A percentile compares a stretch with the other conserved stretches of the same genome.
These are phyloP conservation scores for Myotis vivesi DNA, from an alignment of 2,797 vertebrate genomes.

Conservation along the genomic window DNA sequence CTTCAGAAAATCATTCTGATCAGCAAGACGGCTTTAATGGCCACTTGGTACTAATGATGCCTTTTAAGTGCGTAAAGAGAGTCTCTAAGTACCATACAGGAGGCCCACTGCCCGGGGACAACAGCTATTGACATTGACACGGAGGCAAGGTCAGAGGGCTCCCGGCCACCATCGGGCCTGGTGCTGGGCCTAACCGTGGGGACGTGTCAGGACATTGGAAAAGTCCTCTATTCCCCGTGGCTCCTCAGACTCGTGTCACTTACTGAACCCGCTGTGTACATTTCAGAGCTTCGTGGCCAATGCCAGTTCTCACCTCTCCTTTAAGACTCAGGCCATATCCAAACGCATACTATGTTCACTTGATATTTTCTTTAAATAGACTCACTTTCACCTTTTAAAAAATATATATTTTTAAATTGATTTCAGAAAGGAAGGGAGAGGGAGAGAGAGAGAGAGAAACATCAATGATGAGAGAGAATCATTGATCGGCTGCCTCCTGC, in stretches of 20 bases:
- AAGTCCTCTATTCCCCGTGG: neutral
- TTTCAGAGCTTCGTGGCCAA: neutral
- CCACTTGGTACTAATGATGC: constrained; percentile 77
- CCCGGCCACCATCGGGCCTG: accelerated
- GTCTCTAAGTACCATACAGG: constrained; percentile 70
- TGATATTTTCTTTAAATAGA: neutral
- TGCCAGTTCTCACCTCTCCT: neutral
- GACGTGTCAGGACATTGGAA: neutral
- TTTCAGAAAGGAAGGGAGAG: too few relatives aligned
- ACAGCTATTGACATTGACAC: constrained; percentile 68
- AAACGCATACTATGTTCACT: neutral
- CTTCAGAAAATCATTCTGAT: constrained; percentile 67
- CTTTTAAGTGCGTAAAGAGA: constrained; percentile 76
- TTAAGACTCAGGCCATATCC: neutral
- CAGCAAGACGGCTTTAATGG: constrained; percentile 80
- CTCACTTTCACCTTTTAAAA: neutral
- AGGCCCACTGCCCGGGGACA: constrained; percentile 55
- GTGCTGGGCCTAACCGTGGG: neutral
- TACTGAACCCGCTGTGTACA: neutral
- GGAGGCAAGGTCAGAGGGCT: constrained; percentile 59
- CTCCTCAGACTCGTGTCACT: neutral
- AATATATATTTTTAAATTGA: too few relatives aligned
- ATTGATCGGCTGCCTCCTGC: too few relatives aligned
- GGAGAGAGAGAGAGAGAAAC: too few relatives aligned
- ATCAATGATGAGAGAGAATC: too few relatives aligned